phyloP scores from a whole-genome alignment of 2,113 vertebrate species.

The Ranitomeya imitator region DNA sequence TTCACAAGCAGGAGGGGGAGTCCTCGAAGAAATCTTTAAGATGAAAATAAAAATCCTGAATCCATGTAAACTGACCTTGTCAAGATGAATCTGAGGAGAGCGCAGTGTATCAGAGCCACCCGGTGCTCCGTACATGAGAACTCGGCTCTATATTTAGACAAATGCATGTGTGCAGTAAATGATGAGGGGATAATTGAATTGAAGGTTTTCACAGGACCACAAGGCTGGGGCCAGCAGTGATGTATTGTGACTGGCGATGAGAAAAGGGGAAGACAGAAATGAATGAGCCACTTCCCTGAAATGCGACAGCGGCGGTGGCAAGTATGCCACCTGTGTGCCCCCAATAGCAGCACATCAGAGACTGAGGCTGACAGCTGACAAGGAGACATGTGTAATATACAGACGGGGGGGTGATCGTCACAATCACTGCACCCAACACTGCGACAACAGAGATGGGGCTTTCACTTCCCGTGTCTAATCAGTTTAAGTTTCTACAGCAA shows the following conservation, averaged over 20 bases:
- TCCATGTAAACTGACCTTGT: conserved; percentile 23
- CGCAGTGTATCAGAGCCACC: not conserved
- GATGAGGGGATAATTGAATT: conserved; percentile 44
- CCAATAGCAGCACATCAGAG: not conserved
- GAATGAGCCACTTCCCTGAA: not conserved
- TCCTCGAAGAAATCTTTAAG: not conserved
- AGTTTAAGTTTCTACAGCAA: not conserved
- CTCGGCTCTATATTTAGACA: conserved; percentile 41
- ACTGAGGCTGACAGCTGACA: not conserved
- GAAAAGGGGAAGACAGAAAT: not conserved
- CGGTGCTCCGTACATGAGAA: not conserved
- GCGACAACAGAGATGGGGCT: not conserved
- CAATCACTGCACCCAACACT: not conserved
- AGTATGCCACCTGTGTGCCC: not conserved
- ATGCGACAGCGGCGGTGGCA: not conserved
- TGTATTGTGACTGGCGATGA: conserved; percentile 21
- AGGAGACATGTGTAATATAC: not conserved
- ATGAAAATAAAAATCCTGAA: conserved; percentile 3
- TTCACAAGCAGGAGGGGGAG: not conserved
- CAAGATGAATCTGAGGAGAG: not conserved
- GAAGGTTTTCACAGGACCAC: conserved; percentile 38
- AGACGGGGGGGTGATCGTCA: not conserved
- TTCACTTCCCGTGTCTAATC: not conserved
- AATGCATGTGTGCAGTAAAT: conserved; percentile 37
- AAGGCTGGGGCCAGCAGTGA: not conserved